Percentiles rank a stretch among this genome's conserved stretches.
These are phyloP conservation scores for Amphiura filiformis DNA, from an alignment of 35 echinoderm and acorn worm genomes.

Conservation along the genomic window DNA sequence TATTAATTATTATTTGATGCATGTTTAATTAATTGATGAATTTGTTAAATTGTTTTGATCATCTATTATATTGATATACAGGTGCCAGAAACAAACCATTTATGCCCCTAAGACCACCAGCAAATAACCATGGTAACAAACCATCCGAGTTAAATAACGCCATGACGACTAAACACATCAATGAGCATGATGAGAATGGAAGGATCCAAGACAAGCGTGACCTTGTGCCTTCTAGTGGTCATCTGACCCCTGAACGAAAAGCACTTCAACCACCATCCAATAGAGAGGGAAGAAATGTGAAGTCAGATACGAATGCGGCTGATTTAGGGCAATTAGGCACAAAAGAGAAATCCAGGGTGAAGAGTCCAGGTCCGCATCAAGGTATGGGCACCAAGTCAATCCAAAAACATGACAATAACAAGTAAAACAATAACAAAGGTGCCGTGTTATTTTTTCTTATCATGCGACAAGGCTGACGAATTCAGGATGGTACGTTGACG, in stretches of 20 bases:
- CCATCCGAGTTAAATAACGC: not conserved
- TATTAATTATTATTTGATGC: no score
- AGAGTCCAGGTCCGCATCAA: no score
- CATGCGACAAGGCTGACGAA: no score
- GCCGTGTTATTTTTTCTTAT: no score
- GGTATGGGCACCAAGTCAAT: no score
- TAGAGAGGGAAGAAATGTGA: not conserved
- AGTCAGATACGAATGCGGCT: not conserved
- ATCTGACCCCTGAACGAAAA: not conserved
- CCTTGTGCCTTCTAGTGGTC: not conserved
- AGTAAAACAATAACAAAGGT: no score
- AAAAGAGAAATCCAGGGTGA: no score
- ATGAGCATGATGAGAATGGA: not conserved
- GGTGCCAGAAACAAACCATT: constrained; percentile 23
- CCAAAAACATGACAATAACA: no score
- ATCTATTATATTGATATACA: not conserved
- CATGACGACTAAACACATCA: not conserved
- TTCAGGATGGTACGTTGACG: no score
- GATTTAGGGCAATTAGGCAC: not conserved
- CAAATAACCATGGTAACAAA: not conserved
- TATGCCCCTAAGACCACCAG: not conserved
- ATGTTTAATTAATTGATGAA: no score
- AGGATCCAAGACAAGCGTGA: not conserved
- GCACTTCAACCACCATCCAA: not conserved
- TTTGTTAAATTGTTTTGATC: no score